A percentile compares a stretch with the other conserved stretches of the same genome.
Evolutionary conservation across 2,797 vertebrate genomes (phyloP).

Genomic region (Gymnothorax reevesii): DNA sequence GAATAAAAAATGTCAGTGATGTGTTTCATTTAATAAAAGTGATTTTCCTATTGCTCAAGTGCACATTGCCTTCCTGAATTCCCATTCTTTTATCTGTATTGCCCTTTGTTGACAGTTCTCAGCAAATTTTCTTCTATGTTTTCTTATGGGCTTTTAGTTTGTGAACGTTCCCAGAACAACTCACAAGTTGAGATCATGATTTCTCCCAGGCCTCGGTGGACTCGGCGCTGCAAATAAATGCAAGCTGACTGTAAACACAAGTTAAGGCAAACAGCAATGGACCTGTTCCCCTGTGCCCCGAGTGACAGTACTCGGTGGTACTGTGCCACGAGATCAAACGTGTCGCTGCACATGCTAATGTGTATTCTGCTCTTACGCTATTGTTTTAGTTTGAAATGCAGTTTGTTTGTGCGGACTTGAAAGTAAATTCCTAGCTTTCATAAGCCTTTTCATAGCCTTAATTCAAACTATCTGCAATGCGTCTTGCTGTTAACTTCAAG

Average conservation of each 20-base stretch:
- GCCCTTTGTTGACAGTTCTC: constrained; percentile 6
- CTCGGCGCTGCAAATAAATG: constrained; percentile 25
- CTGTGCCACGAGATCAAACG: neutral
- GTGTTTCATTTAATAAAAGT: neutral
- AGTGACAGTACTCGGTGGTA: neutral
- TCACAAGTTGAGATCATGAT: constrained; percentile 8
- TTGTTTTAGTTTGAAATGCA: neutral
- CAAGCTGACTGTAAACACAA: constrained; percentile 22
- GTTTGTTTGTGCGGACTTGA: neutral
- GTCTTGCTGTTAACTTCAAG: neutral
- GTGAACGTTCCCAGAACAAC: constrained; percentile 15
- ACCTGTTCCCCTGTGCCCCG: neutral
- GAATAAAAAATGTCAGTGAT: neutral
- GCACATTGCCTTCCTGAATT: neutral
- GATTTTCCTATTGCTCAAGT: neutral
- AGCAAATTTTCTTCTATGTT: neutral
- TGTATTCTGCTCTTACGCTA: constrained; percentile 42
- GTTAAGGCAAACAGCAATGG: neutral
- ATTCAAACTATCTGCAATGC: neutral
- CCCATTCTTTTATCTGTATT: neutral
- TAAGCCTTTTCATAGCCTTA: neutral
- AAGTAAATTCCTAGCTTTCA: constrained; percentile 11
- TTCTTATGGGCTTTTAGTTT: constrained; percentile 11
- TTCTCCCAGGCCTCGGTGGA: neutral
- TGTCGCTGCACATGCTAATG: neutral